Evolutionary conservation across 2,888 invertebrate species (phyloP).

Genomic region (Lasius platythorax): DNA sequence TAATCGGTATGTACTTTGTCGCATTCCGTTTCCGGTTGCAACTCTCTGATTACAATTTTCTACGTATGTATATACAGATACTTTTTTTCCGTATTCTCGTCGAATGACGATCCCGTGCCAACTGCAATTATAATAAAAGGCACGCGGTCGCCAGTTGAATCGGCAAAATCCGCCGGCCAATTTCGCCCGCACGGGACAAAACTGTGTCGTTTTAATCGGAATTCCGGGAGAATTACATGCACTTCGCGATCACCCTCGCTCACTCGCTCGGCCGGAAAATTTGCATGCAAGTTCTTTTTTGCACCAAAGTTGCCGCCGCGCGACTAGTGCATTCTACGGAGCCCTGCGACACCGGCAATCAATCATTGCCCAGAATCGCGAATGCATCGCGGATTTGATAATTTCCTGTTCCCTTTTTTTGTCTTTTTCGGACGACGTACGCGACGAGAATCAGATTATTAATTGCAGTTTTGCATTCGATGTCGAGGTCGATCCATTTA

Average conservation of each 20-base stretch:
- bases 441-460: constrained; percentile 52
- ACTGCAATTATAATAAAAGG: constrained; percentile 43
- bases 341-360: constrained; percentile 47
- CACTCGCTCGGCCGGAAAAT: constrained; percentile 36
- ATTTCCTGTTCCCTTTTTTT: constrained; percentile 52
- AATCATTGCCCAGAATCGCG: constrained; percentile 53
- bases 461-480: constrained; percentile 52
- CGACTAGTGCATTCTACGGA: constrained; percentile 30
- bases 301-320: constrained; percentile 20
- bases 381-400: constrained; percentile 55
- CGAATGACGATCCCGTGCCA: constrained; percentile 32
- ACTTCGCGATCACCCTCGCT: constrained; percentile 54
- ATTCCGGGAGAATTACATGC: constrained; percentile 58
- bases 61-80: background rate
- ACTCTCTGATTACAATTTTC: constrained; percentile 16
- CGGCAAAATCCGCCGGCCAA: constrained; percentile 6
- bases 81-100: background rate
- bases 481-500: constrained; percentile 28
- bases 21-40: constrained; percentile 5
- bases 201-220: constrained; percentile 59
- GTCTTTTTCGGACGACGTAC: constrained; percentile 43
- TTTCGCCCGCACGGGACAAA: constrained; percentile 26
- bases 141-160: background rate
- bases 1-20: background rate
- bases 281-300: constrained; percentile 52